A percentile compares a stretch with the other conserved stretches of the same genome.
phyloP scores from a whole-genome alignment of 2,888 invertebrate genomes.

The Apodemia zela region DNA sequence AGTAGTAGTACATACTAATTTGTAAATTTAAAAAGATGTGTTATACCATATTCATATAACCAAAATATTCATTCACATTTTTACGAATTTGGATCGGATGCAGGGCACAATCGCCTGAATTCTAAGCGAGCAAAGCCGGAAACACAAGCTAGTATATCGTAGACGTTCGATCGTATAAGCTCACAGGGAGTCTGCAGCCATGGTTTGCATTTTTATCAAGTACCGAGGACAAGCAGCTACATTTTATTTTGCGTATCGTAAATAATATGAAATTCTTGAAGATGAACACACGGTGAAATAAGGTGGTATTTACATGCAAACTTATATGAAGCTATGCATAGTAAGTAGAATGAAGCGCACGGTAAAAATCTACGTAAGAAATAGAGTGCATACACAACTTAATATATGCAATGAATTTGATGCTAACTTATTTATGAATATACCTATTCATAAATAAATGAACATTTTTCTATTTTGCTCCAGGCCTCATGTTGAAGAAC shows the following conservation, averaged over 20 bases:
- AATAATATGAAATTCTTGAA: slow-evolving; percentile 66
- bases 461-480: no score
- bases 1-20: no score
- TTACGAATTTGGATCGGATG: no score
- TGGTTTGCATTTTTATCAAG: slow-evolving; percentile 78
- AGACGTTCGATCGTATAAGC: slow-evolving; percentile 48
- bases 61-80: no score
- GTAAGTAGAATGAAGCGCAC: slow-evolving; percentile 56
- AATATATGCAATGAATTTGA: not conserved
- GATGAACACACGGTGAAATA: slow-evolving; percentile 59
- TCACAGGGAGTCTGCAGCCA: slow-evolving; percentile 50
- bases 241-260: slow-evolving; percentile 77
- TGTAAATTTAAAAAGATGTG: no score
- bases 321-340: slow-evolving; percentile 76
- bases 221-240: slow-evolving; percentile 65
- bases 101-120: no score
- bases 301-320: slow-evolving; percentile 65
- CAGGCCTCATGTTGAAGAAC: no score
- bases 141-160: slow-evolving; percentile 47
- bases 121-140: not conserved
- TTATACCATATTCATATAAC: no score
- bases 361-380: slow-evolving; percentile 43
- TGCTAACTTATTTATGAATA: not conserved
- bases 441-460: no score
- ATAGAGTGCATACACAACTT: not conserved